A percentile compares a stretch with the other conserved stretches of the same genome.
phyloP scores from a whole-genome alignment of 2,888 invertebrate species.

The Eupithecia insigniata region DNA sequence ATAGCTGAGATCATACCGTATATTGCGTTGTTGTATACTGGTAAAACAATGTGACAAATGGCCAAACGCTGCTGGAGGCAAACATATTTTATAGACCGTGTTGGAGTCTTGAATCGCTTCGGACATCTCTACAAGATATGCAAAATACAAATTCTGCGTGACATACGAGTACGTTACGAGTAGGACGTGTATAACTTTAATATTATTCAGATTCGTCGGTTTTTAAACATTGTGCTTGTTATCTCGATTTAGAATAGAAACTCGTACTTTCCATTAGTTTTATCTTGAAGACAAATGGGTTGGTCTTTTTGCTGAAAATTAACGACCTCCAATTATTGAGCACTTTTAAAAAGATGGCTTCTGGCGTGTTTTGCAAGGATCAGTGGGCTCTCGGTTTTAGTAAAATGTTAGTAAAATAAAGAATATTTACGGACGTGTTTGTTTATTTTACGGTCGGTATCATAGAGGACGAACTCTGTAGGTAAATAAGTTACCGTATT shows the following conservation, averaged over 20 bases:
- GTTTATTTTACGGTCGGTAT: not conserved
- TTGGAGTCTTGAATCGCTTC: slow-evolving; percentile 31
- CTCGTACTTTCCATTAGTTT: slow-evolving; percentile 8
- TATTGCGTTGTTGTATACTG: slow-evolving; percentile 44
- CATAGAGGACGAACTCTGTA: not conserved
- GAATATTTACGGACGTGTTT: not conserved
- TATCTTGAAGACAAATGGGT: slow-evolving; percentile 13
- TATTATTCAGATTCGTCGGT: slow-evolving; percentile 33
- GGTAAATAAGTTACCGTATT: too few relatives aligned
- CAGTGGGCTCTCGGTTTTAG: not conserved
- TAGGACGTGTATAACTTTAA: slow-evolving; percentile 10
- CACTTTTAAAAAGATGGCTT: slow-evolving; percentile 10
- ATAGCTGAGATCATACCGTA: slow-evolving; percentile 54
- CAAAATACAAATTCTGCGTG: slow-evolving; percentile 18
- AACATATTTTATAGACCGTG: slow-evolving; percentile 29
- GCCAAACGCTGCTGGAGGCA: slow-evolving; percentile 35
- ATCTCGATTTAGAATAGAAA: slow-evolving; percentile 14
- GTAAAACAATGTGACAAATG: slow-evolving; percentile 54
- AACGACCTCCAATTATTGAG: slow-evolving; percentile 9
- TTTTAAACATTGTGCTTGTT: slow-evolving; percentile 28
- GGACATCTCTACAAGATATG: slow-evolving; percentile 32
- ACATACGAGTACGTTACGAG: slow-evolving; percentile 1
- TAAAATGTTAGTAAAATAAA: slow-evolving; percentile 2
- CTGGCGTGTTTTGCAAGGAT: slow-evolving; percentile 1
- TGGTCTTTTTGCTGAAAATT: slow-evolving; percentile 7